A percentile compares a stretch with the other conserved stretches of the same genome.
phyloP scores from a whole-genome alignment of 2,797 vertebrate genomes.

The Pseudomugil tenellus region DNA sequence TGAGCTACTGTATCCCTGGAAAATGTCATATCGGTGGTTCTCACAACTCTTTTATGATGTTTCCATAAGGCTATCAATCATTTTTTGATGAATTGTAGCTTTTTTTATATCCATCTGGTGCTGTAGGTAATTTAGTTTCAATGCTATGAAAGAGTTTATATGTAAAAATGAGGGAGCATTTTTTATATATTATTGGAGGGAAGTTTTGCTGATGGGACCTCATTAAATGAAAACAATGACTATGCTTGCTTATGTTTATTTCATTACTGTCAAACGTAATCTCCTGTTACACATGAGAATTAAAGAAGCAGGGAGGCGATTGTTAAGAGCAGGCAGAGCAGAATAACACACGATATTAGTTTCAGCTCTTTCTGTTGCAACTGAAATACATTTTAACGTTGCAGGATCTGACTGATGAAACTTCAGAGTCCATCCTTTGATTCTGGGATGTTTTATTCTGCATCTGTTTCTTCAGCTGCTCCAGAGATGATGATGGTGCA shows the following conservation, averaged over 20 bases:
- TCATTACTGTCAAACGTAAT: conserved; percentile 23
- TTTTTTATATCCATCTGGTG: not conserved
- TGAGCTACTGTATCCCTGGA: conserved; percentile 1
- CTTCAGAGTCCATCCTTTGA: not conserved
- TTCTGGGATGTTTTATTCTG: conserved; percentile 55
- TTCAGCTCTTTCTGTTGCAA: not conserved
- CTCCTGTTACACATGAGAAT: conserved; percentile 38
- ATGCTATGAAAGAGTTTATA: conserved; percentile 26
- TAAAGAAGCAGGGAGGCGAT: conserved; percentile 37
- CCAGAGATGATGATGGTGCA: conserved; percentile 81
- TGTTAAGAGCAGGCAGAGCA: conserved; percentile 43
- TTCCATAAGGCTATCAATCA: not conserved
- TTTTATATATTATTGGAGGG: not conserved
- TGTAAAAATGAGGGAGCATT: not conserved
- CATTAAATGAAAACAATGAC: conserved; percentile 20
- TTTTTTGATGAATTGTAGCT: not conserved
- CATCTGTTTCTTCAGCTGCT: conserved; percentile 73
- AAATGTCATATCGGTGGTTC: not conserved
- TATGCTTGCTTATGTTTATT: conserved; percentile 61
- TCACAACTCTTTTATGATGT: conserved; percentile 4
- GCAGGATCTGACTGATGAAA: not conserved
- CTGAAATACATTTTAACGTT: not conserved
- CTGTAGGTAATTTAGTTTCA: not conserved
- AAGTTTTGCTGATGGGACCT: not conserved
- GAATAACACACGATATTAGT: conserved; percentile 4